These are phyloP conservation scores for Barnardius zonarius DNA, from an alignment of 2,113 vertebrate genomes.

Conservation along the genomic window DNA sequence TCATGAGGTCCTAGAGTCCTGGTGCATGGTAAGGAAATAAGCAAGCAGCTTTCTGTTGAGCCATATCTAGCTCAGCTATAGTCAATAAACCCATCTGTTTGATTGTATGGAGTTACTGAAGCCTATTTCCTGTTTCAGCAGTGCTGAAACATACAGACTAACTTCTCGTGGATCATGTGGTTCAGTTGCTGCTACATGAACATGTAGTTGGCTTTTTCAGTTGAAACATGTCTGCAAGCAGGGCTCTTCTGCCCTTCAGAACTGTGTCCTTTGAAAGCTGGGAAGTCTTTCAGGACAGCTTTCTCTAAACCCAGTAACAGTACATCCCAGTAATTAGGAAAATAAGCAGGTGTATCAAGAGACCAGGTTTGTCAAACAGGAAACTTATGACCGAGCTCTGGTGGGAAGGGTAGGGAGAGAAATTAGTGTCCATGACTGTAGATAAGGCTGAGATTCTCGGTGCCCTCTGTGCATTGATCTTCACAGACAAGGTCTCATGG, in stretches of 20 bases:
- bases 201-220: background rate
- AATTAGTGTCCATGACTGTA: background rate
- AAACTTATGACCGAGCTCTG: background rate
- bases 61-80: background rate
- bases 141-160: background rate
- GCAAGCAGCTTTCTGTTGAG: background rate
- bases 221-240: background rate
- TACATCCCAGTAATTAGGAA: background rate
- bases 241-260: background rate
- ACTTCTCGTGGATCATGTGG: fast-evolving
- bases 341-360: background rate
- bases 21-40: background rate
- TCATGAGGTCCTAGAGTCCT: background rate
- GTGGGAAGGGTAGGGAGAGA: background rate
- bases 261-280: background rate
- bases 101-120: background rate
- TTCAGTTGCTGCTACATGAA: background rate
- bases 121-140: background rate
- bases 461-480: background rate
- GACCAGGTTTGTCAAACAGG: background rate
- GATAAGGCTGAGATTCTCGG: background rate
- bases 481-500: background rate
- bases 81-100: background rate
- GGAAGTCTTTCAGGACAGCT: background rate
- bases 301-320: background rate